phyloP scores from a whole-genome alignment of 2,797 vertebrate species.

The Phyllotis vaccarum region DNA sequence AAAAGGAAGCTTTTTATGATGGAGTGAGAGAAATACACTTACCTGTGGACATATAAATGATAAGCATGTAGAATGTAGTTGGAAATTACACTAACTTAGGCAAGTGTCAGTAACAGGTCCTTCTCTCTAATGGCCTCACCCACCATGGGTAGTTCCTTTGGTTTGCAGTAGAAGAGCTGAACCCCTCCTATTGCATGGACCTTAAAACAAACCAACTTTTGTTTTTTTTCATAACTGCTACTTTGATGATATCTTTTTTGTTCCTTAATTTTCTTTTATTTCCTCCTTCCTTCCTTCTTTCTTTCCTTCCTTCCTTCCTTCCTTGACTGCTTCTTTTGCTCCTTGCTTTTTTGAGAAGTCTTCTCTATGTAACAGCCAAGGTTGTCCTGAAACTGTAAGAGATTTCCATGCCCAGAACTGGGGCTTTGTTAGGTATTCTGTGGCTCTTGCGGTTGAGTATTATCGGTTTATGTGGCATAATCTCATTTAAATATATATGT shows the following conservation, averaged over 20 bases:
- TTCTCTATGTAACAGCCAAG: not conserved
- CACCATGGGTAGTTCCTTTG: not conserved
- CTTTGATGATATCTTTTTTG: not conserved
- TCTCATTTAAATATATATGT: not conserved
- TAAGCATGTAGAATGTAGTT: not conserved
- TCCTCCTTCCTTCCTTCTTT: rapidly evolving
- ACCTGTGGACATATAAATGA: not conserved
- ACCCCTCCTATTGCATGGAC: too few relatives aligned
- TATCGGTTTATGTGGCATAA: not conserved
- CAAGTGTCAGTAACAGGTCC: not conserved
- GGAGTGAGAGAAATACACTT: not conserved
- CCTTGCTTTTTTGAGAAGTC: not conserved
- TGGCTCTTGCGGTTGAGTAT: not conserved
- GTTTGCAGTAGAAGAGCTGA: not conserved
- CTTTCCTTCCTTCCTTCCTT: rapidly evolving
- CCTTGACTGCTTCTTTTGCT: too few relatives aligned
- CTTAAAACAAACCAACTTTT: not conserved
- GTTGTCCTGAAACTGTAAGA: not conserved
- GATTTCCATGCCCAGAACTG: not conserved
- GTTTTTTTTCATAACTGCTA: not conserved
- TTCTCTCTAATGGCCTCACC: not conserved
- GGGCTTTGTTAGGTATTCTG: not conserved
- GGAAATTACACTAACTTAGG: too few relatives aligned
- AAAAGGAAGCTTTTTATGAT: not conserved
- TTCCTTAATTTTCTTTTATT: not conserved